Evolutionary conservation across 1,140 invertebrate species (phyloP).

Genomic region (Drosophila nigrodunni): DNA sequence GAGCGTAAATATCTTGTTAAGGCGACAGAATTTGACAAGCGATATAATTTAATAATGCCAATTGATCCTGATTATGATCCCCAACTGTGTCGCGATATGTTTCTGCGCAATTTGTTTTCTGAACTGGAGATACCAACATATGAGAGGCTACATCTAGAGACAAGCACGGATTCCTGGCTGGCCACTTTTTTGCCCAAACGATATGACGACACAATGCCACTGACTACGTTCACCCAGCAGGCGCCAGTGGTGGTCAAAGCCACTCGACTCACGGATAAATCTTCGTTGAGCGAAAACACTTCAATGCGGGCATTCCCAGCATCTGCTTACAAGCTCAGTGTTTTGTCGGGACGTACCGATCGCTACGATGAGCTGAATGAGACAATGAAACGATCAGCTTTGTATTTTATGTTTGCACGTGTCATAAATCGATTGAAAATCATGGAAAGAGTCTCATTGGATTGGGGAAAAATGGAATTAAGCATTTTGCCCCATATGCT

Average conservation of each 20-base stretch:
- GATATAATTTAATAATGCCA: constrained; percentile 33
- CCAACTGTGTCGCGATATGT: constrained; percentile 35
- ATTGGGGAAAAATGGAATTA: neutral
- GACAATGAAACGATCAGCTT: constrained; percentile 21
- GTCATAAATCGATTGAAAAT: constrained; percentile 9
- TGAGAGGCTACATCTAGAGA: neutral
- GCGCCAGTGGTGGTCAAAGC: neutral
- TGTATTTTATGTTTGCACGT: constrained; percentile 28
- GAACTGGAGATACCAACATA: neutral
- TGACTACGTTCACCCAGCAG: neutral
- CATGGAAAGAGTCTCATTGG: neutral
- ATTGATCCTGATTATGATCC: constrained; percentile 8
- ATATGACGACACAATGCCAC: neutral
- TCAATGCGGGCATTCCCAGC: neutral
- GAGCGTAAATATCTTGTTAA: too few relatives aligned
- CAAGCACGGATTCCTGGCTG: neutral
- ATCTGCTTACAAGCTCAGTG: neutral
- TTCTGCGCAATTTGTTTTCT: constrained; percentile 20
- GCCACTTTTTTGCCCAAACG: neutral
- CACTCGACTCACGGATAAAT: neutral
- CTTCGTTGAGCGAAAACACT: neutral
- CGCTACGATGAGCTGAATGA: constrained; percentile 17
- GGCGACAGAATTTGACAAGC: neutral
- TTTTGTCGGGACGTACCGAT: neutral
- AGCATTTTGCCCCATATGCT: constrained; percentile 19